These are phyloP conservation scores for Priocnemis perturbator DNA, from an alignment of 2,888 invertebrate species.

Conservation along the genomic window DNA sequence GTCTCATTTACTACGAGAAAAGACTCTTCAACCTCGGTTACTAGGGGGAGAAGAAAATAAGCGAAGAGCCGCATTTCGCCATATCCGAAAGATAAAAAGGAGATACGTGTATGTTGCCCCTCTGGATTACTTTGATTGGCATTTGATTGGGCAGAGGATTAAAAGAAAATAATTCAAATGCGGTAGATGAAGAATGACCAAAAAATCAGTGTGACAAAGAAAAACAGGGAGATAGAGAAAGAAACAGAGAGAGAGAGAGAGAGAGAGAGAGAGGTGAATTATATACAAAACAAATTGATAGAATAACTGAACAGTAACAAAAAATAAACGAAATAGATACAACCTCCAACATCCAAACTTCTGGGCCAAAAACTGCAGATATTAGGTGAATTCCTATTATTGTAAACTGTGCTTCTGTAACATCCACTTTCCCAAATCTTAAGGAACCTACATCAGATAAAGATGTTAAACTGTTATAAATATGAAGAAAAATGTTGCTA, in stretches of 20 bases:
- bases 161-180: too few species aligned
- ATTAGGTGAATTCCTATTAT: constrained; percentile 92
- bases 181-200: too few species aligned
- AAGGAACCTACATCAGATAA: constrained; percentile 80
- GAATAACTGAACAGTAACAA: not conserved
- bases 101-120: too few species aligned
- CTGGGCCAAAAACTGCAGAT: constrained; percentile 90
- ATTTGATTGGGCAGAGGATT: too few species aligned
- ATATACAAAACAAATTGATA: not conserved
- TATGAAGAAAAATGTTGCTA: not conserved
- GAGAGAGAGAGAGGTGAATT: not conserved
- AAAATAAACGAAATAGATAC: constrained; percentile 60
- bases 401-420: constrained; percentile 97
- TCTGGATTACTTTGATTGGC: too few species aligned
- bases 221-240: too few species aligned
- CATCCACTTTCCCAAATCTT: constrained; percentile 94
- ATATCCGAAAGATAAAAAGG: too few species aligned
- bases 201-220: too few species aligned
- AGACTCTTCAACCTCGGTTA: not conserved
- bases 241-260: too few species aligned
- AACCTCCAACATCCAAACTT: constrained; percentile 90
- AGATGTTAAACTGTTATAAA: not conserved
- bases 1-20: constrained; percentile 37
- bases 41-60: too few species aligned
- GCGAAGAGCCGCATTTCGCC: too few species aligned